Evolutionary conservation across 2,888 invertebrate genomes (phyloP), one percentile per base, ranked within the genome.

Genomic region (Aphidoletes aphidimyza): DNA sequence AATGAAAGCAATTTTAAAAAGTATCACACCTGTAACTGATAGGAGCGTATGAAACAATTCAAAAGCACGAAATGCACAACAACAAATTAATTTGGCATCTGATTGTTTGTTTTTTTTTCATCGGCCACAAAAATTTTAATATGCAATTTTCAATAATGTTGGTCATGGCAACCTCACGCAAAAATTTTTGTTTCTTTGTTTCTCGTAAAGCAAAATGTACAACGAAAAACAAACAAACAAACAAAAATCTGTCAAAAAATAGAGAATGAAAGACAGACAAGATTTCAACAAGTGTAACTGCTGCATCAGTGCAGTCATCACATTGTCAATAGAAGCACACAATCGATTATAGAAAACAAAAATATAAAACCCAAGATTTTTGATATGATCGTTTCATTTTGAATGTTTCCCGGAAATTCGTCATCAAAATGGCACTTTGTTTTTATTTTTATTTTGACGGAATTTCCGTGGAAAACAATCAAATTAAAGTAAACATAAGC

Each of bases 71-170:
- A 78, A 22, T n/a, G 54, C 6, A 19, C 36, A 34, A 36, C 36
- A 8, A 36, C 14, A 78, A 78, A 9, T 17, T 17, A 54, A 54
- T 36, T 81, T 81, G 81, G 81, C 81, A 81, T n/a, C 81, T 6
- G 0, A 22, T 36, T 81, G n/a, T 81, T 81, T 81, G 36, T 37
- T n/a, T n/a, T n/a, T n/a, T n/a, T n/a, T n/a, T n/a, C n/a, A n/a
- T n/a, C n/a, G n/a, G 6, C 37, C 47, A 47, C 39, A 54, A 22
- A 22, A 54, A 22, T 54, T 54, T 22, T n/a, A 34, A 78, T 78
- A 78, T 78, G 78, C 78, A 78, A 78, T 78, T 78, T 78, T 19
- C n/a, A 78, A 78, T 78, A 81, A 81, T 81, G 17, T 81, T 81
- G 81, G 81, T 81, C 81, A 81, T 81, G 81, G 81, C 81, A 81